Base-by-base conservation (phyloP, 2,888 invertebrate species). In the Drosophila suboccidentalis region DNA sequence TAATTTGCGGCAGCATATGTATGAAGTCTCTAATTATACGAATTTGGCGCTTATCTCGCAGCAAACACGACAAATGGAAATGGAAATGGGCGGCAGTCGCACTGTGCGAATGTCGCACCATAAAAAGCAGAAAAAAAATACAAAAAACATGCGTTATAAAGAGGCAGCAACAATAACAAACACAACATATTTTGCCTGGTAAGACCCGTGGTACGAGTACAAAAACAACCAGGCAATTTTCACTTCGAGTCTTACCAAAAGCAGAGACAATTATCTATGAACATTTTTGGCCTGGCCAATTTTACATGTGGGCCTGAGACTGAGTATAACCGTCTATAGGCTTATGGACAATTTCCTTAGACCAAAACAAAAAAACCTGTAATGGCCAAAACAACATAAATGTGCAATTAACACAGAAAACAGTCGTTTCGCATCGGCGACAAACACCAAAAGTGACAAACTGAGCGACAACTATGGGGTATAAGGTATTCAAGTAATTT, bases 31-130 rank as follows among this genome's bases (percentile, higher is more conserved):
- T 84, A 85, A 89, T 89, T 87, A 89, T 83, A 80, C 76, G 84
- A 89, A 80, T 88, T 86, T 86, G 72, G 72, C 70, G 89, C 87
- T 86, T 89, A 88, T 89, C 87, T 80, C 71, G 61, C 73, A 70
- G 83, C 71, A 80, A 89, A 80, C 84, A 78, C 70, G 78, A 68
- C 81, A 84, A 86, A 80, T 85, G 79, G 69, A 84, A 86, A 80
- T 85, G 79, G 69, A 72, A 78, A 75, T 78, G 73, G 86, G 86
- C 86, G 88, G 67, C 83, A 47, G 62, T 78, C 34, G 43, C 43
- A 55, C 34, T 54, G 54, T 43, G 43, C 54, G 54, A 55, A 41
- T 61, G 61, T 54, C 61, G 61, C 61, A 19, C 61, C 61, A 61
- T 61, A 54, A 61, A 61, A 0, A 10, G 19, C 19, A 19, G 2